These are phyloP conservation scores for Caenorhabditis parvicauda DNA, from an alignment of 2,888 invertebrate species.

Conservation along the genomic window DNA sequence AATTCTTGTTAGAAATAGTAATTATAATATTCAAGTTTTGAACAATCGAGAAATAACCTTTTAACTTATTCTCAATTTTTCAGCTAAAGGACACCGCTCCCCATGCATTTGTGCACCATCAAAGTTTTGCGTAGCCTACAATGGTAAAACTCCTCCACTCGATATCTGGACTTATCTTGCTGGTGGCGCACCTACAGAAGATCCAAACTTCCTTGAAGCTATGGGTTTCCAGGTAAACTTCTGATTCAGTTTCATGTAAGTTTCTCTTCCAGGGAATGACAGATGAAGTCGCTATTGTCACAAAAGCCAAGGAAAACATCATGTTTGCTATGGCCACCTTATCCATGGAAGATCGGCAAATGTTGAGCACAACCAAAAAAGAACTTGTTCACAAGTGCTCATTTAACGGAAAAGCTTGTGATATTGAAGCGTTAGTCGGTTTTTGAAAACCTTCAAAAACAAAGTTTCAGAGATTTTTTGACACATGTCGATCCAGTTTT, in stretches of 20 bases:
- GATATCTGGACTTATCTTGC: slow-evolving; percentile 52
- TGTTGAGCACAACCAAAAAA: slow-evolving; percentile 55
- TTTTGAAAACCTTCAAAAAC: background rate
- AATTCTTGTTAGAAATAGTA: no score
- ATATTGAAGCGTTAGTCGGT: slow-evolving; percentile 53
- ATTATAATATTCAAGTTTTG: no score
- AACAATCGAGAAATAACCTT: no score
- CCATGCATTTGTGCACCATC: slow-evolving; percentile 52
- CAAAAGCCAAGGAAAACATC: slow-evolving; percentile 62
- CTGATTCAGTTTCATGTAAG: background rate
- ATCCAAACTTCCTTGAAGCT: slow-evolving; percentile 54
- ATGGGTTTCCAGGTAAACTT: slow-evolving; percentile 54
- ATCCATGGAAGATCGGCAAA: slow-evolving; percentile 45
- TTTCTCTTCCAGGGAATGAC: slow-evolving; percentile 52
- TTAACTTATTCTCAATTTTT: background rate
- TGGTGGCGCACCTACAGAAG: slow-evolving; percentile 46
- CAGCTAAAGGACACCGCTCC: slow-evolving; percentile 39
- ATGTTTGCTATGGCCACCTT: slow-evolving; percentile 60
- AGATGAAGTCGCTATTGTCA: slow-evolving; percentile 62
- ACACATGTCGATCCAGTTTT: slow-evolving; percentile 55
- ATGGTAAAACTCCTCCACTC: slow-evolving; percentile 42
- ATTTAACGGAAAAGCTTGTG: slow-evolving; percentile 59
- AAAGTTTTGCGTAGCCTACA: slow-evolving; percentile 51
- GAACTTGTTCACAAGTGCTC: slow-evolving; percentile 61
- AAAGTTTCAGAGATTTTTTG: slow-evolving; percentile 47